phyloP scores from a whole-genome alignment of 2,113 vertebrate genomes.

The Eubucco bourcierii region DNA sequence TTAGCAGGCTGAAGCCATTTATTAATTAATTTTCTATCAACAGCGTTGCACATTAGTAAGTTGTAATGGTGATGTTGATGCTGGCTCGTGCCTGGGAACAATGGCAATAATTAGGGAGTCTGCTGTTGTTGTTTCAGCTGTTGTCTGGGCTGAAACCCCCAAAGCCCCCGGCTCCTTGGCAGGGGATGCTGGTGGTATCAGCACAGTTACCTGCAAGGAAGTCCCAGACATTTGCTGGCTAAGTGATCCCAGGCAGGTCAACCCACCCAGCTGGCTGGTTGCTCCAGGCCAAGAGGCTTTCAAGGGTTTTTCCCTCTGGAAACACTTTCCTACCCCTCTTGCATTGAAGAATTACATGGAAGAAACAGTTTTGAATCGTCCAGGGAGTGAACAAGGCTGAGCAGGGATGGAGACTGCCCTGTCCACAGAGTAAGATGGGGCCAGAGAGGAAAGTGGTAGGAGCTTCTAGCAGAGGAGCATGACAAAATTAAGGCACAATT shows the following conservation, averaged over 20 bases:
- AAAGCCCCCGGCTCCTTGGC: not conserved
- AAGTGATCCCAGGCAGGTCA: not conserved
- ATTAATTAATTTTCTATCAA: not conserved
- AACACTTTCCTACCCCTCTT: not conserved
- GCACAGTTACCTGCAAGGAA: not conserved
- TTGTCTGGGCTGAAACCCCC: not conserved
- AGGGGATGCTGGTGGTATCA: not conserved
- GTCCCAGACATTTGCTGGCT: not conserved
- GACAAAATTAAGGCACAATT: not conserved
- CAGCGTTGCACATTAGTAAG: not conserved
- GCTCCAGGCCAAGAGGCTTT: not conserved
- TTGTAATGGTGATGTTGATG: not conserved
- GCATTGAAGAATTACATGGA: not conserved
- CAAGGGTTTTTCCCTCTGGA: not conserved
- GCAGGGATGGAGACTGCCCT: not conserved
- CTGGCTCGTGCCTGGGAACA: not conserved
- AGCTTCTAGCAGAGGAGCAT: accelerated
- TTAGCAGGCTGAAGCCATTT: not conserved
- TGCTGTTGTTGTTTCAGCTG: not conserved
- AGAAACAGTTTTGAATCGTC: not conserved
- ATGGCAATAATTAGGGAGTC: not conserved
- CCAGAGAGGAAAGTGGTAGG: not conserved
- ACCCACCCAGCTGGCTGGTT: not conserved
- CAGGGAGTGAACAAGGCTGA: accelerated
- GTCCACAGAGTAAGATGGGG: not conserved